These are phyloP conservation scores for Pseudomyrmex concolor DNA, from an alignment of 1,140 invertebrate species.

Conservation along the genomic window DNA sequence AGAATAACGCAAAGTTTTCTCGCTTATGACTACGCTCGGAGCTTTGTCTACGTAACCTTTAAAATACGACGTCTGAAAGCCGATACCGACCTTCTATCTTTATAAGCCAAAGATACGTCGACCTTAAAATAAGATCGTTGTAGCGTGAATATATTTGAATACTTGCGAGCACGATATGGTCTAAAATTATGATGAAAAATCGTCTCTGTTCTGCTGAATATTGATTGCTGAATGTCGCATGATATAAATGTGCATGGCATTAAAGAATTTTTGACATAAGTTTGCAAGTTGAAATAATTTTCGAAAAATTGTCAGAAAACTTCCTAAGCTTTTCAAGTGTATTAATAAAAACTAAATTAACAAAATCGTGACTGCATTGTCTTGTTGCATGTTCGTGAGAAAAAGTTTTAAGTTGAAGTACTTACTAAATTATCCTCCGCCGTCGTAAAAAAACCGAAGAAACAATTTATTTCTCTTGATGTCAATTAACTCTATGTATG, in stretches of 20 bases:
- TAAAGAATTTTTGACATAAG: constrained; percentile 5
- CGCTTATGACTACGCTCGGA: constrained; percentile 7
- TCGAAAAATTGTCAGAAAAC: neutral
- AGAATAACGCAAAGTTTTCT: neutral
- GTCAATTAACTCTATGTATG: neutral
- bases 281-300: constrained; percentile 30
- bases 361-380: too few relatives aligned
- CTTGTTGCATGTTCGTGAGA: too few relatives aligned
- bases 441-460: too few relatives aligned
- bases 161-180: neutral
- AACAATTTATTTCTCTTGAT: too few relatives aligned
- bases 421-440: too few relatives aligned
- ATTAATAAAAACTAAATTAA: too few relatives aligned
- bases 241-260: constrained; percentile 14
- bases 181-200: constrained; percentile 45
- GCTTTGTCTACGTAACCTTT: constrained; percentile 35
- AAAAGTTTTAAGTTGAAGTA: too few relatives aligned
- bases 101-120: constrained; percentile 27
- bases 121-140: constrained; percentile 31
- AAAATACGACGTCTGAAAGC: constrained; percentile 11
- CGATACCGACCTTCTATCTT: constrained; percentile 35
- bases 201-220: constrained; percentile 15
- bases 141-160: constrained; percentile 45
- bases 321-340: neutral
- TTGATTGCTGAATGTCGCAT: constrained; percentile 19